A percentile compares a stretch with the other conserved stretches of the same genome.
These are phyloP conservation scores for Chaetorhynchus papuensis DNA, from an alignment of 2,113 vertebrate species.

Conservation along the genomic window DNA sequence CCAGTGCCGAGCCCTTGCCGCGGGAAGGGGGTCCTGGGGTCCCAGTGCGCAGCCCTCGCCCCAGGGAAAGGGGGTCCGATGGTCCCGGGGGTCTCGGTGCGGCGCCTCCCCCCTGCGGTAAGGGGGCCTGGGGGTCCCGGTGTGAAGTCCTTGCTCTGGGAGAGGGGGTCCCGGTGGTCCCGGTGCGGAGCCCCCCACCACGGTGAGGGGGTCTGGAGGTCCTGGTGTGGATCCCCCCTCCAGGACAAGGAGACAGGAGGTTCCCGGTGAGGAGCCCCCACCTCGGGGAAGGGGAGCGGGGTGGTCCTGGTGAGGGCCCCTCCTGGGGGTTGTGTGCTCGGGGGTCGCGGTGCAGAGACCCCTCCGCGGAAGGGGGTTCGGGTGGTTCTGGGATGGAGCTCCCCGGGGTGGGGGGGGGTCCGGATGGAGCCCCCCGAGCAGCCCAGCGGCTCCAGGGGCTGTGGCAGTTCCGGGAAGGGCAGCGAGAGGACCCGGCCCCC, in stretches of 20 bases:
- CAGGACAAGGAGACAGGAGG: not conserved
- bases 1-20: not conserved
- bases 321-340: no score
- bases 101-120: no score
- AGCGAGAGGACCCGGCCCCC: not conserved
- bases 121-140: not conserved
- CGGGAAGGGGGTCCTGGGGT: no score
- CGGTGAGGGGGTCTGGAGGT: not conserved
- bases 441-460: not conserved
- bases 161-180: not conserved
- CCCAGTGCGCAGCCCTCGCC: no score
- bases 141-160: no score
- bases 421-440: not conserved
- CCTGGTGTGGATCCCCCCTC: no score
- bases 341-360: not conserved
- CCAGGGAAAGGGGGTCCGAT: no score
- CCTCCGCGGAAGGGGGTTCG: accelerated
- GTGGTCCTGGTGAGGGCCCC: not conserved
- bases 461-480: not conserved
- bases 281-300: not conserved
- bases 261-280: not conserved
- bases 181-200: accelerated
- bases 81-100: not conserved
- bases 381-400: not conserved
- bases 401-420: accelerated